Conservation (phyloP, 2,113 vertebrate genomes). For the Poicephalus gulielmi region DNA sequence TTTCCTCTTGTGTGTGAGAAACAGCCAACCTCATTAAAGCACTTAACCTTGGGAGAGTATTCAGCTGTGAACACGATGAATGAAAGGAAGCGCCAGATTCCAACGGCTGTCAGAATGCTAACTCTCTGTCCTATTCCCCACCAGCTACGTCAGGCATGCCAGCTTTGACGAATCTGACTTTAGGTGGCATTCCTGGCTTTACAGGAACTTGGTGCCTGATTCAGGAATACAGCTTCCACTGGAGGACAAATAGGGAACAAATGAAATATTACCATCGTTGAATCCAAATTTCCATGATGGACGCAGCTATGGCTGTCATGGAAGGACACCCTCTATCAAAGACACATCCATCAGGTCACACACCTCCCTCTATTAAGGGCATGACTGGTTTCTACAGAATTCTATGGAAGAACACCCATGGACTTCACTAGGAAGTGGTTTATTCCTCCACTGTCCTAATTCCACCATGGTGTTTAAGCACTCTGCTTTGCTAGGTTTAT, state of each 20-base stretch:
- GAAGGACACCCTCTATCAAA: neutral
- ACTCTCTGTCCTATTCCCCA: neutral
- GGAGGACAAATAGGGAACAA: neutral
- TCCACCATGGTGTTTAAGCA: neutral
- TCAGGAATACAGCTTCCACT: neutral
- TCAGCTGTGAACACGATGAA: neutral
- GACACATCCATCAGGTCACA: neutral
- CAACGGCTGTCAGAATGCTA: neutral
- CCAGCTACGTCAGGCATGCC: neutral
- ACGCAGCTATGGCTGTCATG: neutral
- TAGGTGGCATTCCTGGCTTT: neutral
- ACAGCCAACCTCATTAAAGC: slow-evolving; percentile 15
- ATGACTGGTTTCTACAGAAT: neutral
- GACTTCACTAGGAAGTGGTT: neutral
- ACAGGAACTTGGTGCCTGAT: neutral
- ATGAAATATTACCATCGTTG: neutral
- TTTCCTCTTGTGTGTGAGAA: neutral
- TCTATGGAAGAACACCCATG: neutral
- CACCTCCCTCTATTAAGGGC: neutral
- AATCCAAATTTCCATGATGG: neutral
- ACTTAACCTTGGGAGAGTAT: slow-evolving; percentile 24
- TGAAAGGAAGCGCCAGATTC: neutral
- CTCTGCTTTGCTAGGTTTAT: neutral
- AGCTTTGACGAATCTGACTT: neutral
- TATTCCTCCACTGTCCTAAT: neutral